Evolutionary conservation across 1,140 invertebrate species (phyloP).

Genomic region (Ridgeia piscesae): DNA sequence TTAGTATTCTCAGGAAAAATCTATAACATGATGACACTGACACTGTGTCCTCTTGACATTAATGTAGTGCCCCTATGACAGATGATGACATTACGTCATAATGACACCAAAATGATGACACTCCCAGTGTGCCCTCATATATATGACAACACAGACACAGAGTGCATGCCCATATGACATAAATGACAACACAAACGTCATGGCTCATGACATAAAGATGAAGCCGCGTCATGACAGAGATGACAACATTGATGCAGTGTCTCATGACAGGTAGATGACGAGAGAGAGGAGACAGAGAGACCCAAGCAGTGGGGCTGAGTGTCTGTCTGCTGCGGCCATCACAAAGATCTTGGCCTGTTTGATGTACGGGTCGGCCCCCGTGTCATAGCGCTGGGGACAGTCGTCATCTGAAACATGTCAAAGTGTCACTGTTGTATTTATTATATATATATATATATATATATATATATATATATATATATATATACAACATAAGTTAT

Average conservation of each 20-base stretch:
- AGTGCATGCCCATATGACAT: too few species aligned
- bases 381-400: conserved; percentile 55
- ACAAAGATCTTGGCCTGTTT: conserved; percentile 28
- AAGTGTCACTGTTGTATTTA: too few species aligned
- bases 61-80: too few species aligned
- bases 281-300: not conserved
- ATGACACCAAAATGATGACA: too few species aligned
- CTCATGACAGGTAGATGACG: not conserved
- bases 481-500: conserved; percentile 7
- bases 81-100: too few species aligned
- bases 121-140: too few species aligned
- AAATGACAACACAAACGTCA: too few species aligned
- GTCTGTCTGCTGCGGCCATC: conserved; percentile 13
- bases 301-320: not conserved
- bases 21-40: not conserved
- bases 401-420: conserved; percentile 49
- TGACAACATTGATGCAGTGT: not conserved
- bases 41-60: not conserved
- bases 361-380: conserved; percentile 28
- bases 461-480: too few species aligned
- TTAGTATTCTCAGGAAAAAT: not conserved
- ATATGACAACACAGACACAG: too few species aligned
- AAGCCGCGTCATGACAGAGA: too few species aligned
- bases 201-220: too few species aligned
- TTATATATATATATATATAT: too few species aligned